Conservation (phyloP, 2,797 vertebrate genomes). For the Margarornis squamiger region DNA sequence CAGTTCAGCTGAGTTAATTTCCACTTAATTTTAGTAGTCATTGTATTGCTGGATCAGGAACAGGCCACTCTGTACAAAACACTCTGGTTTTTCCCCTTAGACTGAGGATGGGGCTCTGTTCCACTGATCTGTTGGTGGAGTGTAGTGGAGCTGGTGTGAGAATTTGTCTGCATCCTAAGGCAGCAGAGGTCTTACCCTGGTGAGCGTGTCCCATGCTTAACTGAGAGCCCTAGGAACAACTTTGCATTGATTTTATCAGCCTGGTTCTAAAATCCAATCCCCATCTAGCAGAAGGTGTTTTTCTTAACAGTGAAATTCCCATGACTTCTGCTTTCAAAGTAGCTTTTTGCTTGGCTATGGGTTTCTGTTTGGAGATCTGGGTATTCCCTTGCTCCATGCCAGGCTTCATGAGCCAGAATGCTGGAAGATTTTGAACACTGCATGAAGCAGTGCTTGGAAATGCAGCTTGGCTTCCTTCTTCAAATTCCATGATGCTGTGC, state of each 20-base stretch:
- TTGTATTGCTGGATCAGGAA: neutral
- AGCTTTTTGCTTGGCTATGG: neutral
- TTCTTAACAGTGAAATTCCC: neutral
- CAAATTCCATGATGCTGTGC: fast-evolving
- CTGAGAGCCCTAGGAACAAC: neutral
- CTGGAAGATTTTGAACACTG: neutral
- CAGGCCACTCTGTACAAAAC: neutral
- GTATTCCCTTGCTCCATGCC: neutral
- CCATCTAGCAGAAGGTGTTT: neutral
- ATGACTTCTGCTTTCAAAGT: neutral
- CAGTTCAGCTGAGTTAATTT: neutral
- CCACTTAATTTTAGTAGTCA: neutral
- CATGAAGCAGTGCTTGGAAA: neutral
- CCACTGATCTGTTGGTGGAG: neutral
- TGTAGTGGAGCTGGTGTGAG: neutral
- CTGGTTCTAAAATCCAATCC: neutral
- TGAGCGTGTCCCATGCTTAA: neutral
- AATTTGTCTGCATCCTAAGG: neutral
- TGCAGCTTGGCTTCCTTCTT: neutral
- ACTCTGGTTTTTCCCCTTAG: neutral
- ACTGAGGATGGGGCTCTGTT: neutral
- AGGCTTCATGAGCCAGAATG: neutral
- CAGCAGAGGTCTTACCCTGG: neutral
- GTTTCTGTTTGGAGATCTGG: neutral
- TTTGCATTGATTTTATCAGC: neutral